Base-by-base conservation (phyloP, 1,140 invertebrate genomes). In the Procambarus virginalis region DNA sequence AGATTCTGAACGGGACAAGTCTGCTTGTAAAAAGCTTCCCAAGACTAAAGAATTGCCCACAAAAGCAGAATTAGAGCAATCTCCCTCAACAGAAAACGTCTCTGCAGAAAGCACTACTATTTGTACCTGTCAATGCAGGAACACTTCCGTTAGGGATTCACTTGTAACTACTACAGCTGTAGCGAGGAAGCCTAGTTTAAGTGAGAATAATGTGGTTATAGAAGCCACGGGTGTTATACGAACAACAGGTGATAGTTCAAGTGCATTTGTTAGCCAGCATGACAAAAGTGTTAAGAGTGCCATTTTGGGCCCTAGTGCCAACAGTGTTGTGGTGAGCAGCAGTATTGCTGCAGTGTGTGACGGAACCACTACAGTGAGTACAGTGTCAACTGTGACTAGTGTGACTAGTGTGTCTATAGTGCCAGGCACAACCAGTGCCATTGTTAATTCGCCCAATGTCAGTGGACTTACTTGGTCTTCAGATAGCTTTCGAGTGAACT, bases 241-340 rank as follows among this genome's bases (percentile, higher is more conserved):
- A 55, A 80, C 78, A 80, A 10, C 55, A 46, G 78, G 55, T 80
- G 55, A 80, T 80, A 80, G 78, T 80, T 80, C 55, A 49, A 83
- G 81, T 83, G 82, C 68, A 68, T n/a, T 73, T 68, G 82, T 70
- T 73, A 84, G 46, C 82, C 45, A 84, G 45, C 68, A 84, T 84
- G 82, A 84, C 68, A 70, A 45, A 84, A 73, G 60, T 70, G 68
- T 84, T 73, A 70, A 73, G 82, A 84, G 68, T 84, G 82, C 58
- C 82, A 73, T n/a, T 73, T 60, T 68, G 34, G 82, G 82, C 82
- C 82, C 46, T 10, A 84, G 68, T 84, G 60, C 68, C 68, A 84
- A 73, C 82, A 84, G 68, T 84, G 82, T 84, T 84, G 82, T 83
- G 81, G 81, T 84, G 68, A 84, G 64, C 82, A 84, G 82, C 68